Base-by-base conservation (phyloP, 2,113 vertebrate species). In the Sinocyclocheilus grahami region DNA sequence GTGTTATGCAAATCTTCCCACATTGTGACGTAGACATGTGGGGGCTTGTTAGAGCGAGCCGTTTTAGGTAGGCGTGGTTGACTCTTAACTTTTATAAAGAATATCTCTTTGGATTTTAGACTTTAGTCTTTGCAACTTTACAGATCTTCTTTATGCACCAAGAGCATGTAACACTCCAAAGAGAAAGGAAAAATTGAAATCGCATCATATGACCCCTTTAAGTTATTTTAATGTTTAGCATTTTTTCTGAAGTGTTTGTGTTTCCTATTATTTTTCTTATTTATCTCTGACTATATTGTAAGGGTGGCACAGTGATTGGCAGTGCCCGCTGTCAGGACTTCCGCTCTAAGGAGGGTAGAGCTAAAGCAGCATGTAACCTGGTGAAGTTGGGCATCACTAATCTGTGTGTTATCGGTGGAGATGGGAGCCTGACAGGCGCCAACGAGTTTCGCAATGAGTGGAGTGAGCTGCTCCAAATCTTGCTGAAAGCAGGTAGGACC, bases 241-340 rank as follows among this genome's bases (percentile, higher is more conserved):
- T 27, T 69, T 51, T 33, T 51, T 46, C 55, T 63, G n/a, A 48
- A 48, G 24, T 79, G 22, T 46, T n/a, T 76, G 24, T 48, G 33
- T 22, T 33, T 71, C 46, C 3, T 48, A 48, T 48, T 48, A 48
- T 48, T 48, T 48, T 48, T 48, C 24, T 79, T 16, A 22, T 51
- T 78, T 51, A 53, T 67, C 22, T 37, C 18, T 16, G 10, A 39
- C 24, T 82, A 30, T 71, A 22, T 14, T 80, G 48, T 12, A 89
- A 96, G 97, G 97, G 97, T 2, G 97, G 97, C 3, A 99, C 98
- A 0, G 97, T 99, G 33, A 99, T 99, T 5, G 98, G 97, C 86
- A 99, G 97, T 7, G 97, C 98, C 33, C 95, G 97, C 55, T 97
- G 97, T 90, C 94, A 96, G 89, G 98, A 98, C 87, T 99, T 99